A percentile compares a stretch with the other conserved stretches of the same genome.
These are phyloP conservation scores for Andrena bicolor DNA, from an alignment of 2,888 invertebrate genomes.

Conservation along the genomic window DNA sequence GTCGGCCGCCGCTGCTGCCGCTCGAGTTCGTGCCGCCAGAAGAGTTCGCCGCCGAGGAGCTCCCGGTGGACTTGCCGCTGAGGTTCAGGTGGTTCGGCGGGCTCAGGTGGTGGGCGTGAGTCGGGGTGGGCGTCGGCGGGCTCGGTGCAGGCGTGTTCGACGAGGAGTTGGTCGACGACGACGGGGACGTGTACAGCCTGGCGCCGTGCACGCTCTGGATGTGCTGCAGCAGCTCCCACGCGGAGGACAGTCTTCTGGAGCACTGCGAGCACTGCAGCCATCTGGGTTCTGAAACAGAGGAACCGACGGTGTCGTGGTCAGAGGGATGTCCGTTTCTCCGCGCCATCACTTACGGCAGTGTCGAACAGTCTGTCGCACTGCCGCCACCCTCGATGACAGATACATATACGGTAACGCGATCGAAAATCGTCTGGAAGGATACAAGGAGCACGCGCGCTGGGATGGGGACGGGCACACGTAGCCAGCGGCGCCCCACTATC, in stretches of 20 bases:
- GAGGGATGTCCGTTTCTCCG: not conserved
- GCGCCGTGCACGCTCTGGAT: slow-evolving; percentile 97
- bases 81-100: slow-evolving; percentile 84
- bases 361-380: slow-evolving; percentile 11
- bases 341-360: slow-evolving; percentile 18
- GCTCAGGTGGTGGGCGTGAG: slow-evolving; percentile 83
- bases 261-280: slow-evolving; percentile 98
- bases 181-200: slow-evolving; percentile 92
- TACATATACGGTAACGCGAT: slow-evolving; percentile 6
- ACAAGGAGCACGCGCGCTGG: too few relatives aligned
- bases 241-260: slow-evolving; percentile 95
- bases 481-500: slow-evolving; percentile 54
- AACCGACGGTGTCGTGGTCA: slow-evolving; percentile 17
- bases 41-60: slow-evolving; percentile 83
- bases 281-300: slow-evolving; percentile 93
- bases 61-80: slow-evolving; percentile 84
- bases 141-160: slow-evolving; percentile 85
- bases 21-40: slow-evolving; percentile 83
- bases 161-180: slow-evolving; percentile 81
- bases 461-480: slow-evolving; percentile 12
- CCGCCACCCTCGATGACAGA: slow-evolving; percentile 27
- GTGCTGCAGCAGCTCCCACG: slow-evolving; percentile 97
- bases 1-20: slow-evolving; percentile 79
- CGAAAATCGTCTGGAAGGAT: not conserved
- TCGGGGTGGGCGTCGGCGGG: slow-evolving; percentile 84